Evolutionary conservation across 2,113 vertebrate genomes (phyloP).

Genomic region (Seriola rivoliana): DNA sequence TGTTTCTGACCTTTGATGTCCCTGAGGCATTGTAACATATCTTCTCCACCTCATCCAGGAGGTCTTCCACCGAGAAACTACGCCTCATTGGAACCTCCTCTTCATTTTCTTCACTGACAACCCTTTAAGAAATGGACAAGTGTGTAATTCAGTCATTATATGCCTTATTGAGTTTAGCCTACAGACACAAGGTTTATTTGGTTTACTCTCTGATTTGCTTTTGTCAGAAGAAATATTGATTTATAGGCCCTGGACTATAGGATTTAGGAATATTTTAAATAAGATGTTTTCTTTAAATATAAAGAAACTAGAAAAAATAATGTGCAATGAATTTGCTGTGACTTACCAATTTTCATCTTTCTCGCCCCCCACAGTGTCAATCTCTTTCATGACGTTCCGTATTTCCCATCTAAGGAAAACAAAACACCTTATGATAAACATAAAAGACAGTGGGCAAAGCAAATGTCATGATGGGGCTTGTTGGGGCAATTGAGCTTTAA

Average conservation of each 20-base stretch:
- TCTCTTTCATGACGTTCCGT: conserved; percentile 81
- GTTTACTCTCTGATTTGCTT: neutral
- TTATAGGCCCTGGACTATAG: neutral
- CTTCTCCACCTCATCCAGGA: conserved; percentile 87
- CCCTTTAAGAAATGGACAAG: conserved; percentile 45
- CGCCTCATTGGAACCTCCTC: conserved; percentile 82
- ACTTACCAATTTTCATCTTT: conserved; percentile 82
- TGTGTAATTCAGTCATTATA: neutral
- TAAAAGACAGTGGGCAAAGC: neutral
- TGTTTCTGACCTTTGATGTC: conserved; percentile 79
- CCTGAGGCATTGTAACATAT: conserved; percentile 82
- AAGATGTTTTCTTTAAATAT: neutral
- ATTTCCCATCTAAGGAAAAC: conserved; percentile 75
- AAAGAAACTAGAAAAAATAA: neutral
- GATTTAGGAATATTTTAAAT: neutral
- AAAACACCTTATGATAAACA: neutral
- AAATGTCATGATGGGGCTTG: neutral
- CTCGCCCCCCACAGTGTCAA: conserved; percentile 71
- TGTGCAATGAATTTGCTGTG: neutral
- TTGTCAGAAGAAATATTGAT: neutral
- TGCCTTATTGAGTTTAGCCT: conserved; percentile 8
- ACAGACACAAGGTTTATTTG: neutral
- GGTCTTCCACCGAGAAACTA: conserved; percentile 86
- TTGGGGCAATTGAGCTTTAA: neutral
- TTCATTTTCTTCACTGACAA: conserved; percentile 67